A percentile compares a stretch with the other conserved stretches of the same genome.
Evolutionary conservation across 2,888 invertebrate genomes (phyloP).

Genomic region (Tromatobia lineatoria): DNA sequence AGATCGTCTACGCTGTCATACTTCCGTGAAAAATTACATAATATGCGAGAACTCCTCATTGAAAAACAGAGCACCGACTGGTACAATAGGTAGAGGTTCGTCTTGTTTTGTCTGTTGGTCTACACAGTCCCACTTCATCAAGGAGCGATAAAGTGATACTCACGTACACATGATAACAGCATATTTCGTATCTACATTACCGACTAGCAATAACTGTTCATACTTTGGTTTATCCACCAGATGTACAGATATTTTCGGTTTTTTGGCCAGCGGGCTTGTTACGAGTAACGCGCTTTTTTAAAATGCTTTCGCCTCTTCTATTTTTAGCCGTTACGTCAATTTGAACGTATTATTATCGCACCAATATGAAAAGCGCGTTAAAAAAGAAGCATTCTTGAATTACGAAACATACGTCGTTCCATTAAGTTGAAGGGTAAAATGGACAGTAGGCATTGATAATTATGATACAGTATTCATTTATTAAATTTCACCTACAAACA

Average conservation of each 20-base stretch:
- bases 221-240: background rate
- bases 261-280: constrained; percentile 45
- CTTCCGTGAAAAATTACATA: too few species aligned
- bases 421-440: background rate
- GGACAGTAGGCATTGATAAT: background rate
- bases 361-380: constrained; percentile 38
- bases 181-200: constrained; percentile 1
- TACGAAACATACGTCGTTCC: background rate
- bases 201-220: background rate
- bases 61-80: too few species aligned
- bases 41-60: too few species aligned
- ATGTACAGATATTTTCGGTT: background rate
- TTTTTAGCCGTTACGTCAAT: constrained; percentile 66
- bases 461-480: constrained; percentile 85
- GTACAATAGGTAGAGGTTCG: too few species aligned
- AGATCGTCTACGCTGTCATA: too few species aligned
- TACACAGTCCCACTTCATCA: background rate
- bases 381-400: background rate
- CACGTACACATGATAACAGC: background rate
- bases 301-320: constrained; percentile 61
- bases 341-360: constrained; percentile 53
- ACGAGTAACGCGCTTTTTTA: constrained; percentile 56
- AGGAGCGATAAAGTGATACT: background rate
- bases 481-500: constrained; percentile 86
- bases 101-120: background rate